Percentiles rank a stretch among this genome's conserved stretches.
phyloP scores from a whole-genome alignment of 30 jellyfish, hydroid and myxozoan genomes.

The Cassiopea andromeda region DNA sequence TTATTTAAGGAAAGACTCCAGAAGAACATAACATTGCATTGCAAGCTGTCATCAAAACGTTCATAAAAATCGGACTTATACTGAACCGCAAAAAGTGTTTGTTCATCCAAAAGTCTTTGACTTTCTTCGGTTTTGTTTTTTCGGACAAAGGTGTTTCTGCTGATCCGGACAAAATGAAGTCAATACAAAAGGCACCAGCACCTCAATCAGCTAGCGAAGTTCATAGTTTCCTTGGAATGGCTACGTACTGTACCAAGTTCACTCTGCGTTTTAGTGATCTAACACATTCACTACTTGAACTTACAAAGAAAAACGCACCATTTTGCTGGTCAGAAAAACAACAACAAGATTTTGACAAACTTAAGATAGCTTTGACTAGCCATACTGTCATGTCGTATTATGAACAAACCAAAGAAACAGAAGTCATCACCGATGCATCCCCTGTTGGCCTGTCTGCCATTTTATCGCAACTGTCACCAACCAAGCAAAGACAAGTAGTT shows the following conservation, averaged over 20 bases:
- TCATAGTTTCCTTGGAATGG: conserved; percentile 17
- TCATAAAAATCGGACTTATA: not conserved
- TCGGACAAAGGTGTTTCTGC: conserved; percentile 23
- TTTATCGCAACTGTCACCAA: not conserved
- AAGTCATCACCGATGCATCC: not conserved
- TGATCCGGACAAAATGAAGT: not conserved
- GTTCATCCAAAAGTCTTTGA: not conserved
- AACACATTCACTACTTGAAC: not conserved
- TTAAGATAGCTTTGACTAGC: conserved; percentile 1
- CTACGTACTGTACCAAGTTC: conserved; percentile 21
- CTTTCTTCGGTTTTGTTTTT: conserved; percentile 1
- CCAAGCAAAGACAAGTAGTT: not conserved
- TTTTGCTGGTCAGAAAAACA: conserved; percentile 3
- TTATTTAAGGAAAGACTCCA: not conserved
- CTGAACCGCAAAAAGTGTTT: not conserved
- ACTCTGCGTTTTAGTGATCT: conserved; percentile 11
- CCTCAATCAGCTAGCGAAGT: conserved; percentile 12
- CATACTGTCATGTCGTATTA: not conserved
- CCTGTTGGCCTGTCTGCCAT: not conserved
- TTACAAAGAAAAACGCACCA: not conserved
- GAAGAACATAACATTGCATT: not conserved
- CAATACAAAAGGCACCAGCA: not conserved
- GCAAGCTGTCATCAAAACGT: not conserved
- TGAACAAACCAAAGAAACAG: not conserved
- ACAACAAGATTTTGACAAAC: not conserved